Base-by-base conservation (phyloP, 2,888 invertebrate genomes). In the Erebia aethiops region DNA sequence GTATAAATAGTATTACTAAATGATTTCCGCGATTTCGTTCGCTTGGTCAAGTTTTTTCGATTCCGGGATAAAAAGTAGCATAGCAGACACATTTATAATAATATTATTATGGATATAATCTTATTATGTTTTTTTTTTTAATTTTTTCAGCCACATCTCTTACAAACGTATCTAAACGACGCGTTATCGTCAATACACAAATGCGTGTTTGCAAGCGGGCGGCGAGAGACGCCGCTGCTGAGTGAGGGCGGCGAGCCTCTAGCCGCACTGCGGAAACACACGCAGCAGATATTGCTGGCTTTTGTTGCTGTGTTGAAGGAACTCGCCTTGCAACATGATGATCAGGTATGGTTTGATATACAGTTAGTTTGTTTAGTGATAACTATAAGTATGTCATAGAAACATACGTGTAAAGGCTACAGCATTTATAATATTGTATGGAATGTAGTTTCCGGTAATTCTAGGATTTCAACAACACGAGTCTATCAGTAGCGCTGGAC, bases 291-390 rank as follows among this genome's bases (percentile, higher is more conserved):
- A 70, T 88, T 97, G 56, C 88, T 94, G 3, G 94, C 95, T 0
- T 96, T 94, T 78, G 95, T 95, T 68, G 92, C 94, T 71, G 97
- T 97, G 71, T 91, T 98, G 75, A 95, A 96, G 75, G 95, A 95
- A 74, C 88, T 98, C 68, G 97, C 97, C 0, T 95, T 95, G 75
- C 94, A 95, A 76, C 95, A 95, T 51, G 95, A 95, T 74, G 96
- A 96, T 73, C 94, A 95, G 87, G 95, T 90, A 76, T 70, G 13
- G 11, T 26, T 4, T 3, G 26, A 26, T 3, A 26, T 26, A 26
- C 1, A 26, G 26, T 26, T 26, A 26, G 26, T 26, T 26, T 26
- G 1, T 26, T 26, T 26, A 26, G 26, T 26, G 4, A 26, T 26
- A 26, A 26, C 26, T 26, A 26, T 4, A 26, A 4, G 26, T 1